phyloP scores from a whole-genome alignment of 2,888 invertebrate genomes.

The Orchestes rusci region DNA sequence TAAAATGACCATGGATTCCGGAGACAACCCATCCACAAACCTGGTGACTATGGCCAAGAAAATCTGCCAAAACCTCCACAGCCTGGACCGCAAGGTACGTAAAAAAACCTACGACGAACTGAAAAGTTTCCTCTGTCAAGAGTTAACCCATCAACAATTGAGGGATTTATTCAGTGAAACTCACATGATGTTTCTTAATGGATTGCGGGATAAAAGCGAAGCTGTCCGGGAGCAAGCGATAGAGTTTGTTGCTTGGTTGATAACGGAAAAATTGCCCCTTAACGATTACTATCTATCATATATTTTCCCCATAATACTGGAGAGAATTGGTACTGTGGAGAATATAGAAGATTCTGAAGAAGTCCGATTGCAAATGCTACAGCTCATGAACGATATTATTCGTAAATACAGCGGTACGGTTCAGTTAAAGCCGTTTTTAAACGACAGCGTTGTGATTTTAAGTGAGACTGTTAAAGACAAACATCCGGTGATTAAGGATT shows the following conservation, averaged over 20 bases:
- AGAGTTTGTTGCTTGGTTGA: slow-evolving; percentile 50
- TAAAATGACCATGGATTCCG: too few species aligned
- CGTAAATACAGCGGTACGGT: slow-evolving; percentile 44
- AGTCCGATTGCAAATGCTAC: slow-evolving; percentile 62
- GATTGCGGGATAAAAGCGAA: slow-evolving; percentile 54
- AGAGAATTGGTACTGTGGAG: slow-evolving; percentile 72
- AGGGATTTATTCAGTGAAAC: slow-evolving; percentile 42
- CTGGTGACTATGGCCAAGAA: slow-evolving; percentile 25
- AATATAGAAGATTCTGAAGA: slow-evolving; percentile 71
- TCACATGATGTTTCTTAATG: slow-evolving; percentile 44
- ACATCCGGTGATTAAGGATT: slow-evolving; percentile 71
- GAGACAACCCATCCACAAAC: background rate
- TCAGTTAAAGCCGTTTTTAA: slow-evolving; percentile 60
- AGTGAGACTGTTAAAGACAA: slow-evolving; percentile 66
- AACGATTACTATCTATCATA: slow-evolving; percentile 69
- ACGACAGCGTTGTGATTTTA: slow-evolving; percentile 68
- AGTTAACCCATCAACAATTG: slow-evolving; percentile 41
- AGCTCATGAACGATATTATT: slow-evolving; percentile 60
- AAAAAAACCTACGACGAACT: slow-evolving; percentile 52
- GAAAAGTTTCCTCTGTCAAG: slow-evolving; percentile 46
- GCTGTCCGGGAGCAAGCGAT: slow-evolving; percentile 55
- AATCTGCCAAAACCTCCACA: slow-evolving; percentile 43
- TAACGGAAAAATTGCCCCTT: slow-evolving; percentile 50
- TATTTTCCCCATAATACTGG: slow-evolving; percentile 66
- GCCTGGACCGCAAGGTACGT: slow-evolving; percentile 53